Evolutionary conservation across 2,888 invertebrate species (phyloP).

Genomic region (Polietes domitor): DNA sequence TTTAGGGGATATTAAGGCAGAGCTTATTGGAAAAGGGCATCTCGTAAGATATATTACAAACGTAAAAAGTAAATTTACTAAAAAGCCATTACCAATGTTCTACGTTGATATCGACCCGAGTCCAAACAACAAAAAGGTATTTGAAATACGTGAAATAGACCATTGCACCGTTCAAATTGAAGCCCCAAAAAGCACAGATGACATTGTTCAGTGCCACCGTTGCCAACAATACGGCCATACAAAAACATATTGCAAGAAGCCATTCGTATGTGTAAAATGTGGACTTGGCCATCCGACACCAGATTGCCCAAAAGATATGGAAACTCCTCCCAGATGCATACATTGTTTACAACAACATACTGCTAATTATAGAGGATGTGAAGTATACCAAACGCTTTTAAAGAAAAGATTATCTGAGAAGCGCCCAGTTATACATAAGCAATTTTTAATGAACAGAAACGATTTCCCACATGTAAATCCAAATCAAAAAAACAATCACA

Average conservation of each 20-base stretch:
- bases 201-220: slow-evolving; percentile 51
- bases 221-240: slow-evolving; percentile 58
- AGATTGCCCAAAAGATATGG: slow-evolving; percentile 9
- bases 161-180: slow-evolving; percentile 51
- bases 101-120: slow-evolving; percentile 9
- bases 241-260: slow-evolving; percentile 51
- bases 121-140: slow-evolving; percentile 51
- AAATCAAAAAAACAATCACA: too few species aligned
- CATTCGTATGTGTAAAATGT: slow-evolving; percentile 25
- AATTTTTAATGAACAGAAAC: not conserved
- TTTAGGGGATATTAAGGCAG: slow-evolving; percentile 1
- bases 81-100: slow-evolving; percentile 49
- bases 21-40: slow-evolving; percentile 30
- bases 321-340: slow-evolving; percentile 32
- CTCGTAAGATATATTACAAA: slow-evolving; percentile 43
- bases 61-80: slow-evolving; percentile 26
- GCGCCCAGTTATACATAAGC: not conserved
- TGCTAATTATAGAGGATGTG: slow-evolving; percentile 30
- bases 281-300: slow-evolving; percentile 32
- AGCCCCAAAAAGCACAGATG: slow-evolving; percentile 21
- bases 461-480: too few species aligned
- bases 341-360: slow-evolving; percentile 21
- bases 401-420: slow-evolving; percentile 6
- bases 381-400: slow-evolving; percentile 6
- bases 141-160: slow-evolving; percentile 41